Evolutionary conservation across 1,140 invertebrate genomes (phyloP).

Genomic region (Saxidomus purpurata): DNA sequence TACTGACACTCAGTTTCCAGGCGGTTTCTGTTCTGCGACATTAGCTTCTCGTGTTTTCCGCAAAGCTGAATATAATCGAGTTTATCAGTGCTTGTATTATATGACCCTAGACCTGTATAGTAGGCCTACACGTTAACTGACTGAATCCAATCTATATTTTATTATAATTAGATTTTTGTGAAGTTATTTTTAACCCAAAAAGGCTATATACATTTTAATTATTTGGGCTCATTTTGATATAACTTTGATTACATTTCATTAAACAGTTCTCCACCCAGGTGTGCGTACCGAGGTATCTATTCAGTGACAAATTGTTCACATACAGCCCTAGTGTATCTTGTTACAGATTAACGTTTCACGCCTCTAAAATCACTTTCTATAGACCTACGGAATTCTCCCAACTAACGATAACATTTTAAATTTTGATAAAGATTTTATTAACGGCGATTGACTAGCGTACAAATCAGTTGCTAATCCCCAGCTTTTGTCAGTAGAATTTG

Average conservation of each 20-base stretch:
- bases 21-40: too few species aligned
- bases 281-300: slow-evolving; percentile 20
- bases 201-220: neutral
- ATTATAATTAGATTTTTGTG: neutral
- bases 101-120: too few species aligned
- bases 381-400: slow-evolving; percentile 4
- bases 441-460: neutral
- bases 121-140: too few species aligned
- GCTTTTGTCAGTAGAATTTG: slow-evolving; percentile 25
- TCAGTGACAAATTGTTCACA: slow-evolving; percentile 32
- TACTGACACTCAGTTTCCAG: too few species aligned
- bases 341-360: slow-evolving; percentile 44
- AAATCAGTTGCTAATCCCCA: slow-evolving; percentile 27
- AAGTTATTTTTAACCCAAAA: neutral
- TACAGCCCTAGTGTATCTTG: slow-evolving; percentile 38
- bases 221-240: neutral
- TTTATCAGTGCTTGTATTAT: too few species aligned
- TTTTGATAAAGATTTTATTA: slow-evolving; percentile 55
- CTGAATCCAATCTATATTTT: too few species aligned
- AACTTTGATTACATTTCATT: slow-evolving; percentile 32
- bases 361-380: slow-evolving; percentile 11
- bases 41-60: too few species aligned
- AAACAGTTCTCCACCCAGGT: slow-evolving; percentile 11
- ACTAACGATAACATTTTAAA: slow-evolving; percentile 41
- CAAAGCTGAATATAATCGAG: too few species aligned